Evolutionary conservation across 2,888 invertebrate genomes (phyloP), one percentile per base, ranked within the genome.

Genomic region (Craniophora ligustri): DNA sequence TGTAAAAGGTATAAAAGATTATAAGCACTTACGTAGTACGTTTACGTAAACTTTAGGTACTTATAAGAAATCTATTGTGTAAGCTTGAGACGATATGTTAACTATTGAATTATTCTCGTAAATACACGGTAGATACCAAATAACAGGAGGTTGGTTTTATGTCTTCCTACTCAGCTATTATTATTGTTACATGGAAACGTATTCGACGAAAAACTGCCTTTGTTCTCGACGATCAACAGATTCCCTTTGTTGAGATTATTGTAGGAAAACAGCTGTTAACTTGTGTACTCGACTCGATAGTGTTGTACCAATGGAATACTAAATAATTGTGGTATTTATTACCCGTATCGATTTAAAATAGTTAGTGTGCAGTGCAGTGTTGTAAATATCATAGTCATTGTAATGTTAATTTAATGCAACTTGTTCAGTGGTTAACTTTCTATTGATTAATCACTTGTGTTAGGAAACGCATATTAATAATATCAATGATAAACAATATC

Each of bases 171-270:
- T 67, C 23, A 10, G 19, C 15, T 21, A 38, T 61, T 40, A 31
- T 45, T 36, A 34, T 45, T 48, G 48, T 48, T 54, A 31, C 36
- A 16, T 53, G 40, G 7, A 1, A n/a, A 19, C 7, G 28, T 34
- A 48, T 67, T 54, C 32, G 14, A 53, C 36, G 44, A 68, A 68
- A 67, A 62, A 26, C 13, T 34, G 19, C 16, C 68, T 62, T 64
- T 62, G 68, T 67, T 54, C 21, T 21, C 19, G 15, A 45, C 40
- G 16, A 34, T 44, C 21, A 21, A 39, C 41, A 23, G 38, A 53
- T 48, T 45, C 30, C 23, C 32, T 19, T 13, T 31, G 11, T 11
- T 13, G 11, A 19, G 32, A 36, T 46, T 46, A 8, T 51, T 47
- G 18, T 32, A 32, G 28, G 23, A 11, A 48, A 28, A 35, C 16